A percentile compares a stretch with the other conserved stretches of the same genome.
phyloP scores from a whole-genome alignment of 2,888 invertebrate species.

The Drosophila melanocephala region DNA sequence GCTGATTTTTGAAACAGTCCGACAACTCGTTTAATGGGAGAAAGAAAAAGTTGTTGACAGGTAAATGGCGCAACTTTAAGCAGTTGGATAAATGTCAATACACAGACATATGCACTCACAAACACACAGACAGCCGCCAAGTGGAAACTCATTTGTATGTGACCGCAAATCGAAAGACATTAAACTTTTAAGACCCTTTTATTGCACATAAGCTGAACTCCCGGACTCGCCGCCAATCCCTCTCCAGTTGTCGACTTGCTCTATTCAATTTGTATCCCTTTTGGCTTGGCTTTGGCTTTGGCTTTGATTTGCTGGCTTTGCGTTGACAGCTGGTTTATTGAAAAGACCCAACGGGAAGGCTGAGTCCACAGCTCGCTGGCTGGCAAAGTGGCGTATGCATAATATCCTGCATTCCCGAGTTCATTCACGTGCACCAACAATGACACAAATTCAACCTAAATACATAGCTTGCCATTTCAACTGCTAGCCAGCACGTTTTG shows the following conservation, averaged over 20 bases:
- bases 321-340: constrained; percentile 69
- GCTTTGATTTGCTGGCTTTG: constrained; percentile 68
- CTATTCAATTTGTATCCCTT: constrained; percentile 69
- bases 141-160: constrained; percentile 69
- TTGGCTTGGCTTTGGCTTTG: constrained; percentile 29
- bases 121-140: constrained; percentile 14
- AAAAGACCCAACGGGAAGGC: constrained; percentile 40
- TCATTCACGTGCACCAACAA: constrained; percentile 42
- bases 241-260: constrained; percentile 26
- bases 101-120: neutral
- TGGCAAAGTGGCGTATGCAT: constrained; percentile 44
- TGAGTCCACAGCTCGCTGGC: constrained; percentile 8
- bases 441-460: constrained; percentile 9
- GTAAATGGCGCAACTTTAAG: constrained; percentile 17
- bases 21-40: neutral
- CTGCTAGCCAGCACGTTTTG: constrained; percentile 19
- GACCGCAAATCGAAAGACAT: constrained; percentile 68
- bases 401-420: constrained; percentile 43
- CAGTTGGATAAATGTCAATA: constrained; percentile 23
- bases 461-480: constrained; percentile 2
- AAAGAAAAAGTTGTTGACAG: constrained; percentile 14
- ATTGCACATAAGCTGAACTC: constrained; percentile 61
- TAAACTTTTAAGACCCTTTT: constrained; percentile 80
- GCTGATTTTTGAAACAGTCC: constrained; percentile 1
- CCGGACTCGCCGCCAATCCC: constrained; percentile 19